A percentile compares a stretch with the other conserved stretches of the same genome.
Conservation (phyloP, 1,140 invertebrate species). For the Drosophila eugracilis region DNA sequence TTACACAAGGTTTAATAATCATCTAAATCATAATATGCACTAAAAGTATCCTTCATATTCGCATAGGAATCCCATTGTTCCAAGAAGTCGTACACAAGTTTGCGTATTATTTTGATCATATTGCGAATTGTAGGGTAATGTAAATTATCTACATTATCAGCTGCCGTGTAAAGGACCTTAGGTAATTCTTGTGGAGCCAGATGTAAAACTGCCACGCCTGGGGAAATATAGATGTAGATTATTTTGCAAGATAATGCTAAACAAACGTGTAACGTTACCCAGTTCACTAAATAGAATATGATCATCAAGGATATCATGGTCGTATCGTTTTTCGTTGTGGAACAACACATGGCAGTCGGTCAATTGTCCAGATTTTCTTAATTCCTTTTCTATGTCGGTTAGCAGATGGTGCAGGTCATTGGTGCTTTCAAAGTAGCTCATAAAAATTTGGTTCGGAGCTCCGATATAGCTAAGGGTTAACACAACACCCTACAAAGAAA, state of each 20-base stretch:
- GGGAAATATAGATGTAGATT: neutral
- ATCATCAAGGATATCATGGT: slow-evolving; percentile 43
- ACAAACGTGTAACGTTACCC: slow-evolving; percentile 2
- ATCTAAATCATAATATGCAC: neutral
- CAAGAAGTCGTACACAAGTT: slow-evolving; percentile 35
- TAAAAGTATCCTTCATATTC: neutral
- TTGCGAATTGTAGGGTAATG: slow-evolving; percentile 53
- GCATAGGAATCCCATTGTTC: neutral
- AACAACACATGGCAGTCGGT: slow-evolving; percentile 35
- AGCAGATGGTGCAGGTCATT: slow-evolving; percentile 6
- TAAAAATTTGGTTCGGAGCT: slow-evolving; percentile 36
- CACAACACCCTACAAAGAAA: slow-evolving; percentile 10
- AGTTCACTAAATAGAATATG: slow-evolving; percentile 31
- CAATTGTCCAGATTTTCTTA: slow-evolving; percentile 16
- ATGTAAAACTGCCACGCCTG: slow-evolving; percentile 42
- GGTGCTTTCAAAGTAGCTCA: slow-evolving; percentile 21
- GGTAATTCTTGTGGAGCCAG: slow-evolving; percentile 38
- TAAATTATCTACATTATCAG: slow-evolving; percentile 25
- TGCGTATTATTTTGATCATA: slow-evolving; percentile 36
- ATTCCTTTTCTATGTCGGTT: slow-evolving; percentile 25
- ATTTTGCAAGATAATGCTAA: neutral
- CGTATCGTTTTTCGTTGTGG: slow-evolving; percentile 12
- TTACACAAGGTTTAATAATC: neutral
- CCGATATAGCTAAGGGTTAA: slow-evolving; percentile 48
- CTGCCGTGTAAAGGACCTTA: slow-evolving; percentile 12